A percentile compares a stretch with the other conserved stretches of the same genome.
Conservation (phyloP, 2,797 vertebrate genomes). For the Uromys caudimaculatus region DNA sequence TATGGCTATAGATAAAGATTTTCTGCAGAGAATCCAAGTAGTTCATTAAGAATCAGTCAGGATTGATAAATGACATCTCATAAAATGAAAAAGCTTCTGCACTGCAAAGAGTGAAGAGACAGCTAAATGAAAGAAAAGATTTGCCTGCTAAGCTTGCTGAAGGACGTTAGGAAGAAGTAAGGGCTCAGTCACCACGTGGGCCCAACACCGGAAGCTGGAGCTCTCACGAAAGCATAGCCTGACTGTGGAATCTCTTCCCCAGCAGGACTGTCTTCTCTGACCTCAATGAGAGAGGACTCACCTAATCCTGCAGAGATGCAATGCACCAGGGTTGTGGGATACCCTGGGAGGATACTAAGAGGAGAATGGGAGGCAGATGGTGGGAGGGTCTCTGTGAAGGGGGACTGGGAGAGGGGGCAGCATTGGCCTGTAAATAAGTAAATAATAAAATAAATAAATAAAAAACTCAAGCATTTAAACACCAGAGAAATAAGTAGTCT, state of each 20-base stretch:
- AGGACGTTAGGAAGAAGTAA: neutral
- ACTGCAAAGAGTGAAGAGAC: neutral
- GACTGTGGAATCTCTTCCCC: neutral
- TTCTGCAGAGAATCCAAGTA: neutral
- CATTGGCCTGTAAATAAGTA: neutral
- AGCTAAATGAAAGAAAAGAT: neutral
- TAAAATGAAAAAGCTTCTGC: neutral
- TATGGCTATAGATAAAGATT: neutral
- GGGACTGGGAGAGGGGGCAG: no score
- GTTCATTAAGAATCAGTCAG: neutral
- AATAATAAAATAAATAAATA: no score
- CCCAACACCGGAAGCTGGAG: neutral
- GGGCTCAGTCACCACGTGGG: no score
- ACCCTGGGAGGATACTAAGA: no score
- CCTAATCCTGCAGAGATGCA: neutral
- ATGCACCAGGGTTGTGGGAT: neutral
- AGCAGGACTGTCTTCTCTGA: neutral
- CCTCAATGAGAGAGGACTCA: neutral
- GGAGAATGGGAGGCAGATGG: neutral
- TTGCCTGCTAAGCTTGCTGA: neutral
- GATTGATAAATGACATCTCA: neutral
- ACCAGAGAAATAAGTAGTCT: neutral
- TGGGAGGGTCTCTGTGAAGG: neutral
- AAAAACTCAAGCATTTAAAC: neutral
- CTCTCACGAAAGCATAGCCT: neutral